These are phyloP conservation scores for Lasioglossum marginatum DNA, from an alignment of 2,888 invertebrate genomes.

Conservation along the genomic window DNA sequence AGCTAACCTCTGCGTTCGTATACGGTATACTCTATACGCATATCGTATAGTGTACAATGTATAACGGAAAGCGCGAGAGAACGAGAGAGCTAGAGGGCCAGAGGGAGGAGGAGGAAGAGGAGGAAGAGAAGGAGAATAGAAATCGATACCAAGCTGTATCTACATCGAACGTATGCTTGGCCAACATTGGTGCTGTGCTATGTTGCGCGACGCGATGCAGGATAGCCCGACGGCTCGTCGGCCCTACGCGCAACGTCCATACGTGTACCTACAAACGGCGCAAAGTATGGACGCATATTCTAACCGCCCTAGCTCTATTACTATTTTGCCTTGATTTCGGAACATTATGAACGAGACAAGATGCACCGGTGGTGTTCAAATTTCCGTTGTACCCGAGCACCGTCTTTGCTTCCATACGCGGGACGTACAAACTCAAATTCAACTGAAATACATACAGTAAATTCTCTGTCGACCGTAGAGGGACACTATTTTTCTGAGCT, in stretches of 20 bases:
- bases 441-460: too few species aligned
- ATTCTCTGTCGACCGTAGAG: too few species aligned
- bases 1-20: neutral
- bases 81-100: neutral
- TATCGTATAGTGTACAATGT: neutral
- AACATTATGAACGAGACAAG: neutral
- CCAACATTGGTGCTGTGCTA: slow-evolving; percentile 39
- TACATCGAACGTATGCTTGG: slow-evolving; percentile 50
- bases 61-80: slow-evolving; percentile 25
- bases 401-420: neutral
- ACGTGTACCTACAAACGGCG: neutral
- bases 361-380: neutral
- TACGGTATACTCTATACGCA: neutral
- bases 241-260: neutral
- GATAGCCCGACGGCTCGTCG: neutral
- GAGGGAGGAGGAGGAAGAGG: slow-evolving; percentile 15
- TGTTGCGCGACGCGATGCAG: slow-evolving; percentile 38
- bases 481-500: too few species aligned
- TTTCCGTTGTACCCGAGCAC: neutral
- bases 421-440: neutral
- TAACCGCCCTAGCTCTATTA: neutral
- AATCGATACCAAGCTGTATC: slow-evolving; percentile 61
- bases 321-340: neutral
- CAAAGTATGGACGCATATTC: neutral
- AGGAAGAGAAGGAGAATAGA: slow-evolving; percentile 56